Evolutionary conservation across 2,797 vertebrate species (phyloP), one percentile per base, ranked within the genome.

Genomic region (Pseudochirops cupreus): DNA sequence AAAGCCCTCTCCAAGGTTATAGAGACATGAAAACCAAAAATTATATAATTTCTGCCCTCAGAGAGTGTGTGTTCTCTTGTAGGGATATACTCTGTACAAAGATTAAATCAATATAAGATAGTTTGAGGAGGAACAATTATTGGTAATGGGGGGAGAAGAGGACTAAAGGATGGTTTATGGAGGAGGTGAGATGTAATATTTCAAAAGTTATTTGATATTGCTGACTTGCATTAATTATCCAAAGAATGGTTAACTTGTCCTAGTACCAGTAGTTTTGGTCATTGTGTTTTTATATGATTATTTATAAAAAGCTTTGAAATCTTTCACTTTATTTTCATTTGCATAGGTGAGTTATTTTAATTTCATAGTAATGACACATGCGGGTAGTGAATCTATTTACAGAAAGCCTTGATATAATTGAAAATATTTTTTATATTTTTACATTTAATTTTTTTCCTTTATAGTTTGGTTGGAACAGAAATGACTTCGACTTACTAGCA

Each of bases 391-490:
- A 74, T 87, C 53, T 93, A 56, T 14, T 53, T 92, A 31, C 57
- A 93, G 52, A 92, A 92, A 53, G 13, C 39, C 57, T 10, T 21
- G 57, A 74, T 93, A 11, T 91, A 92, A 93, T 52, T 56, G 52
- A 93, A 90, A 96, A 90, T 90, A 91, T 91, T 91, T 91, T 56
- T 96, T 89, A 29, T 89, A 11, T 62, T 26, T 96, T 55, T n/a
- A 0, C 90, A 5, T 93, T 46, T 93, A 92, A 97, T 62, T 21
- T 96, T 97, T 98, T 91, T 94, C 93, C 91, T 92, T 98, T 98
- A 91, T 97, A 99, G 99, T 99, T 99, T 98, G 98, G 98, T 74
- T 99, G 99, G 99, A 98, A 99, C 93, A 98, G 92, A 62, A 98
- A 98, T n/a, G 98, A 99, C 62, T 99, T 99, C 82, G 99, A 99